Evolutionary conservation across 2,888 invertebrate species (phyloP), one percentile per base, ranked within the genome.

Genomic region (Deilephila elpenor): DNA sequence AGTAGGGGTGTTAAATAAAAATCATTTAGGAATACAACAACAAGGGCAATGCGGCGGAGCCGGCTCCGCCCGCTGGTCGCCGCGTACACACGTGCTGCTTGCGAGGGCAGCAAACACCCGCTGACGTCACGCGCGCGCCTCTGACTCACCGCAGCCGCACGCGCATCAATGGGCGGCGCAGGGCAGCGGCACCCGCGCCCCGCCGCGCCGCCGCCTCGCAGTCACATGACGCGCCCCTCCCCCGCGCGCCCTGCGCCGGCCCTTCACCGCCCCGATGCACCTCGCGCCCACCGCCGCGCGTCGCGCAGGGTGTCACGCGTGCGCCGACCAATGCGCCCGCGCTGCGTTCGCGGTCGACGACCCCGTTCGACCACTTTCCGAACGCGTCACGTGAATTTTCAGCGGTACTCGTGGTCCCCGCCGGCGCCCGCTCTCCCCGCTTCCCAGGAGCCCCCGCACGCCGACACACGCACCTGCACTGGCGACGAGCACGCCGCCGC

Each of bases 381-480:
- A 67, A 67, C 67, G 67, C 29, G 67, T 67, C 67, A 67, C 67
- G 67, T 67, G 67, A 67, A 51, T 67, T 59, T 59, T 71, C 59
- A 59, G 71, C 71, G 71, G 56, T 56, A 71, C 71, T 59, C 3
- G 14, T 11, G 56, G 34, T n/a, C n/a, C 71, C 71, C 56, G 29
- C 64, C n/a, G 17, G 32, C 56, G 29, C 64, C n/a, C 25, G 32
- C 71, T 8, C 25, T 19, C 29, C 29, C 25, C 25, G 25, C 25
- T 25, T 25, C 25, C 32, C 70, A 32, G 32, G 53, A 7, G n/a
- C 8, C 19, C 67, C 3, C 29, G 29, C 25, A 0, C 29, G 19
- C n/a, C n/a, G 7, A 1, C 20, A 64, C 61, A 37, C 37, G 20
- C 14, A 44, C 64, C 17, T 17, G 34, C 62, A 62, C 3, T 6